Evolutionary conservation across 2,888 invertebrate genomes (phyloP), one percentile per base, ranked within the genome.

Genomic region (Idaea biselata): DNA sequence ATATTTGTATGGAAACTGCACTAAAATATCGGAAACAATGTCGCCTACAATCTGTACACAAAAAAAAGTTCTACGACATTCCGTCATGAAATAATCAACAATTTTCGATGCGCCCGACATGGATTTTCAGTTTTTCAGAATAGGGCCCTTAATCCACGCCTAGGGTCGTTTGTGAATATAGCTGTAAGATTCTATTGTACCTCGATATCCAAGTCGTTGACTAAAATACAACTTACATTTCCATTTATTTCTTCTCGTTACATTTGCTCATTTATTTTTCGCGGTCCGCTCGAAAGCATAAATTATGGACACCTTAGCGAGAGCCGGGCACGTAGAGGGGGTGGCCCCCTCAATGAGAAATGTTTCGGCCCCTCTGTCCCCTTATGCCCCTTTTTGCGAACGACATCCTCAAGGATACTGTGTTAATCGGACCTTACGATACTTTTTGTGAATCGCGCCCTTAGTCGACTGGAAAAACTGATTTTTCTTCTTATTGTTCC

Each of bases 391-490:
- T 87, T 90, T 89, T 90, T 89, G 88, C 81, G 83, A 83, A 83
- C 81, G 89, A 88, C 86, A 82, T 89, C 89, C 88, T 89, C 88
- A 90, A 91, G 91, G 89, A 91, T 91, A 89, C 89, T 86, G 88
- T 89, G 88, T 88, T 91, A 91, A 90, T 89, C 89, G 88, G 86
- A 84, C 82, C 81, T 80, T 73, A 81, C 78, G 81, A 85, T 86
- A 84, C 78, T 87, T 87, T 88, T 86, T 84, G 81, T 79, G 79
- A 83, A 80, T 79, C 76, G 73, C 74, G 77, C 75, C 75, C 75
- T 76, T 80, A 79, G 74, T 79, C 74, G 78, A 71, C 78, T 77
- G 80, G 79, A 83, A 84, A 81, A 81, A 79, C 77, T 78, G 78
- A 68, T 78, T 79, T 76, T 77, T 78, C 67, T 73, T 67, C 60